Conservation (phyloP, 2,113 vertebrate genomes). For the Halcyon senegalensis region DNA sequence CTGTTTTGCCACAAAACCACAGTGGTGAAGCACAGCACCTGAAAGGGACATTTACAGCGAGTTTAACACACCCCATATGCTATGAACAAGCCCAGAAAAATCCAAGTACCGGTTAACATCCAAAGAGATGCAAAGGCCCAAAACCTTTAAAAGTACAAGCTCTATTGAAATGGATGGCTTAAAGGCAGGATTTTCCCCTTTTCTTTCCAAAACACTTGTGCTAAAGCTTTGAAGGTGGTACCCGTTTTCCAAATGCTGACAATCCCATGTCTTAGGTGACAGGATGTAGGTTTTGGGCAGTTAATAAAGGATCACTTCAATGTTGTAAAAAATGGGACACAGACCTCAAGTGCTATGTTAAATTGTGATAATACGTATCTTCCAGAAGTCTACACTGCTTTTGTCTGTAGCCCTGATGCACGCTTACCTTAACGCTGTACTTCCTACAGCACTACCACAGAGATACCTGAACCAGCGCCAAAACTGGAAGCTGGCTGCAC, state of each 20-base stretch:
- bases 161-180: not conserved
- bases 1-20: not conserved
- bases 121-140: not conserved
- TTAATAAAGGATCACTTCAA: not conserved
- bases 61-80: accelerated
- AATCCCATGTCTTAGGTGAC: not conserved
- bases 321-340: not conserved
- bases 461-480: not conserved
- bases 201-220: not conserved
- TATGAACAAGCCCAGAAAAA: not conserved
- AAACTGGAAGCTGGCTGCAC: not conserved
- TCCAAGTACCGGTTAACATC: not conserved
- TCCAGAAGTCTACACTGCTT: accelerated
- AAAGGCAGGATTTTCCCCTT: not conserved
- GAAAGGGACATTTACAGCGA: not conserved
- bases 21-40: not conserved
- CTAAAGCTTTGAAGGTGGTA: not conserved
- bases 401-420: not conserved
- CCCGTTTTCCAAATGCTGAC: accelerated
- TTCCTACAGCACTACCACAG: not conserved
- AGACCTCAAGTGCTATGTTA: not conserved
- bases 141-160: not conserved
- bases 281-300: not conserved
- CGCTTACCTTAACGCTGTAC: accelerated
- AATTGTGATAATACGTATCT: accelerated